phyloP scores from a whole-genome alignment of 2,888 invertebrate genomes.

The Kryphioiulus occultus region DNA sequence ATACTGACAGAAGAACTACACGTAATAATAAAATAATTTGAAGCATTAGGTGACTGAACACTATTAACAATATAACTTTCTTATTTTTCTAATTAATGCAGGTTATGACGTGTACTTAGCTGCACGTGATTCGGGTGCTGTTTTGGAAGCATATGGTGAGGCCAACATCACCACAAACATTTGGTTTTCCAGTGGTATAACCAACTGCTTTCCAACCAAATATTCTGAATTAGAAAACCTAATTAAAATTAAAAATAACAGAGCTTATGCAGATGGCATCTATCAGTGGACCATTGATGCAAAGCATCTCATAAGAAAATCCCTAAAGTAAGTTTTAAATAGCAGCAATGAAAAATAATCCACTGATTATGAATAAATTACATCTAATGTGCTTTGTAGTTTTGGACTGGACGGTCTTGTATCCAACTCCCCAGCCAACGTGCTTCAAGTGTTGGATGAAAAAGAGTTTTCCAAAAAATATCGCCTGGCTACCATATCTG shows the following conservation, averaged over 20 bases:
- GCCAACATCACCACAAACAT: conserved; percentile 20
- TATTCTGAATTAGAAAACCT: background rate
- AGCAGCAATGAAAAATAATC: too few species aligned
- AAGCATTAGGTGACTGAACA: too few species aligned
- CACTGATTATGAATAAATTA: too few species aligned
- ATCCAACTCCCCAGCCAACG: conserved; percentile 21
- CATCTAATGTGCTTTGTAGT: too few species aligned
- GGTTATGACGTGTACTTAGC: conserved; percentile 41
- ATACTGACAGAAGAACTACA: too few species aligned
- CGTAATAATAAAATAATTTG: too few species aligned
- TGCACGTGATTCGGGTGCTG: background rate
- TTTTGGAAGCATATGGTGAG: background rate
- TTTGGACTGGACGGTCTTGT: conserved; percentile 38
- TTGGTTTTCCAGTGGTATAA: conserved; percentile 44
- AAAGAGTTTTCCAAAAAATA: background rate
- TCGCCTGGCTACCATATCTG: conserved; percentile 41
- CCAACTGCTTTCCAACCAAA: conserved; percentile 30
- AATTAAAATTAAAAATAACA: background rate
- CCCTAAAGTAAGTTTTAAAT: conserved; percentile 19
- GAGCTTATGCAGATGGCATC: background rate
- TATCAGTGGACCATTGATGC: conserved; percentile 47
- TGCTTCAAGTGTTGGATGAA: conserved; percentile 35
- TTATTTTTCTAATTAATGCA: too few species aligned
- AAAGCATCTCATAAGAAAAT: background rate
- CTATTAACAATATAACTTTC: too few species aligned